Evolutionary conservation across 2,113 vertebrate species (phyloP), one percentile per base, ranked within the genome.

Genomic region (Panthera tigris): DNA sequence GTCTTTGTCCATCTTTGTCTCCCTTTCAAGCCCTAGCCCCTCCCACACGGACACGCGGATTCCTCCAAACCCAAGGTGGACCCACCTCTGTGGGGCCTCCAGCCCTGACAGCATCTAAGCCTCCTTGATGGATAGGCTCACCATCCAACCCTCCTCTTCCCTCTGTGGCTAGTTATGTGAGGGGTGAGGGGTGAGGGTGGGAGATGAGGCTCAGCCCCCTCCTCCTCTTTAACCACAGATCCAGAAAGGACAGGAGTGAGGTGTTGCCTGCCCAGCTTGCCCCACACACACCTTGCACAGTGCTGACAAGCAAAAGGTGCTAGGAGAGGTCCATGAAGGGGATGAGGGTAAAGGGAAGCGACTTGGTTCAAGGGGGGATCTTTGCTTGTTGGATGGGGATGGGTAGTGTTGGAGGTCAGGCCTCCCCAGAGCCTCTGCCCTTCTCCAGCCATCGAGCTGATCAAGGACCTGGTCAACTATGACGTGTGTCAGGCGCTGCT

Each of bases 371-470:
- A 33, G 23, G 48, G 65, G 9, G 39, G 8, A 45, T 63, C 71
- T 63, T 16, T 12, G 84, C 33, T 45, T 61, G 23, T 18, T 36
- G 0, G 23, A 25, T 16, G 52, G 12, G 14, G 21, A 0, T 0
- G 3, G 27, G 0, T 5, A 5, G 1, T 0, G 13, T 27, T 0
- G 45, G 39, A 29, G 15, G 7, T 18, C 15, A 5, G 61, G 80
- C 21, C 66, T 45, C 82, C 45, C 29, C 48, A 89, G 16, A 0
- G 11, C 13, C 76, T 93, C 79, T 95, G 39, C 2, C 73, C 1
- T 80, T 52, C 79, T 96, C 25, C 89, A 99, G 99, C 99, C 92
- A 96, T 98, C 41, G 98, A 99, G 93, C 97, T 99, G 63, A 99
- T 99, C 86, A 98, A 96, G 96, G 98, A 98, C 33, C 98, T 99